A percentile compares a stretch with the other conserved stretches of the same genome.
Conservation (phyloP, 2,113 vertebrate species). For the Pontoporia blainvillei region DNA sequence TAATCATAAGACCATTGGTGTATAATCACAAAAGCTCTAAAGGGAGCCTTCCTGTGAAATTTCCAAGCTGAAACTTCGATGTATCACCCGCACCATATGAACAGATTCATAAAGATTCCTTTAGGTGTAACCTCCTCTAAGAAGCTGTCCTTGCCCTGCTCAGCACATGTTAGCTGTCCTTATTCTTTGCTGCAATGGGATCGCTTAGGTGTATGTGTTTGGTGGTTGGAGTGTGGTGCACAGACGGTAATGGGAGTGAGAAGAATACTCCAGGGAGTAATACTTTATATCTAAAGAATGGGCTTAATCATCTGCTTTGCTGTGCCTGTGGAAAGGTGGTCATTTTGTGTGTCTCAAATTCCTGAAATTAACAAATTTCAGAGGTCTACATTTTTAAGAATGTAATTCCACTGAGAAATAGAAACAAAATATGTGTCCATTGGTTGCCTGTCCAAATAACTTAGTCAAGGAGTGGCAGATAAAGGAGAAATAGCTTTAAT, state of each 20-base stretch:
- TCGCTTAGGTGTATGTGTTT: rapidly evolving
- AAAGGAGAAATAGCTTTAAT: neutral
- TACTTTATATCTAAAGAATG: neutral
- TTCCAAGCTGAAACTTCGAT: neutral
- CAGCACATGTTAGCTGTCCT: too few relatives aligned
- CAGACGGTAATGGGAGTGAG: too few relatives aligned
- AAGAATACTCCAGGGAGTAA: neutral
- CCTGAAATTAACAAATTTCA: neutral
- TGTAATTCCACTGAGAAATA: neutral
- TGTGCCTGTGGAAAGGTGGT: neutral
- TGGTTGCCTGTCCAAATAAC: neutral
- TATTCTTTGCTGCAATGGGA: too few relatives aligned
- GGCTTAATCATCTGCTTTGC: rapidly evolving
- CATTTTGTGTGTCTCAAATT: neutral
- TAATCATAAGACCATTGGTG: neutral
- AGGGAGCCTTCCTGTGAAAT: neutral
- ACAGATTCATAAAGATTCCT: neutral
- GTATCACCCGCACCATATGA: neutral
- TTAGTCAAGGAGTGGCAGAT: neutral
- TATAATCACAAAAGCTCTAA: neutral
- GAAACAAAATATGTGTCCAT: neutral
- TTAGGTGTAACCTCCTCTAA: too few relatives aligned
- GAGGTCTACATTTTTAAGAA: neutral
- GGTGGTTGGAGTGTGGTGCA: neutral
- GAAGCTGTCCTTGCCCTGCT: too few relatives aligned